phyloP scores from a whole-genome alignment of 2,797 vertebrate species.

The Rhadinocentrus ornatus region DNA sequence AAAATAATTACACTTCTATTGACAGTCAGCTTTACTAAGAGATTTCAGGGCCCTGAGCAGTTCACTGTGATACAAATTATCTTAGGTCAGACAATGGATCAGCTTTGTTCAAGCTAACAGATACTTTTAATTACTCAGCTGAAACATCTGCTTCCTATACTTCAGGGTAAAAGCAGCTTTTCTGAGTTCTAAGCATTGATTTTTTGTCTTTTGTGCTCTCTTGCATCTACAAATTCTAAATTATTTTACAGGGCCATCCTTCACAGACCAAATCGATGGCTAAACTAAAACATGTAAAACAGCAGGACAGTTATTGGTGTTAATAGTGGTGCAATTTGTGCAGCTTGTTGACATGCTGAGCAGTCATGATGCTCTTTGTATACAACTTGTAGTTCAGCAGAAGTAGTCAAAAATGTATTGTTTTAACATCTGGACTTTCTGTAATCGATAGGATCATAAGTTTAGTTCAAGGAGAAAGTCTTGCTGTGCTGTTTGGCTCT shows the following conservation, averaged over 20 bases:
- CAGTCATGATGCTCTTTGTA: not conserved
- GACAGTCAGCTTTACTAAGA: slow-evolving; percentile 37
- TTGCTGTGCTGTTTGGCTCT: slow-evolving; percentile 13
- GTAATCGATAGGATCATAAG: slow-evolving; percentile 5
- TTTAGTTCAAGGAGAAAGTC: not conserved
- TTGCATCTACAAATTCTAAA: slow-evolving; percentile 8
- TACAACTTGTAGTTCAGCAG: slow-evolving; percentile 14
- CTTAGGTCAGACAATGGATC: slow-evolving; percentile 41
- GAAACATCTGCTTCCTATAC: slow-evolving; percentile 34
- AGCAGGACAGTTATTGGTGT: slow-evolving; percentile 1
- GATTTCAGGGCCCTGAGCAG: slow-evolving; percentile 26
- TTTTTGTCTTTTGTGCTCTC: slow-evolving; percentile 16
- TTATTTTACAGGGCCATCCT: slow-evolving; percentile 4
- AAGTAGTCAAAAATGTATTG: slow-evolving; percentile 21
- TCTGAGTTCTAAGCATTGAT: slow-evolving; percentile 28
- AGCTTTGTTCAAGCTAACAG: slow-evolving; percentile 24
- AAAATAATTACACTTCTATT: slow-evolving; percentile 53
- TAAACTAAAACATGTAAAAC: slow-evolving; percentile 2
- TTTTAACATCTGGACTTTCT: slow-evolving; percentile 22
- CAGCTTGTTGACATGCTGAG: slow-evolving; percentile 19
- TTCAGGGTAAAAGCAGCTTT: not conserved
- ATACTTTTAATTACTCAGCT: slow-evolving; percentile 52
- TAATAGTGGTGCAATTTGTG: not conserved
- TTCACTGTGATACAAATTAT: slow-evolving; percentile 30
- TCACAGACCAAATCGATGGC: slow-evolving; percentile 7